Conservation (phyloP, 2,888 invertebrate genomes). For the Cosmorhoe ocellata region DNA sequence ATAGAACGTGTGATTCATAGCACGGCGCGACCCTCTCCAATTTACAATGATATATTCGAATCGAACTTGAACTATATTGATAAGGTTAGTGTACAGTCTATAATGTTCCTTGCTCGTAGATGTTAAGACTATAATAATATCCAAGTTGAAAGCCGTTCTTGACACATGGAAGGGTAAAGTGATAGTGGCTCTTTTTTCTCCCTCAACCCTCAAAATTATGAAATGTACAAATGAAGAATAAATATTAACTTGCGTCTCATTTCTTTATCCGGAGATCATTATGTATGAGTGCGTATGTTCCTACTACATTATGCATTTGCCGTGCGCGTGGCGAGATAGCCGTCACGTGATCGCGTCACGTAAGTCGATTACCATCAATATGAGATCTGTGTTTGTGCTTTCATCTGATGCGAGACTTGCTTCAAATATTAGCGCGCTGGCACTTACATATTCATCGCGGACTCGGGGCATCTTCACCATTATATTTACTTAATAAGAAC, state of each 20-base stretch:
- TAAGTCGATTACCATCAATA: conserved; percentile 50
- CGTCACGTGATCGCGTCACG: conserved; percentile 34
- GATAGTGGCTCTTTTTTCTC: too few species aligned
- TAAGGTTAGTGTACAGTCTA: too few species aligned
- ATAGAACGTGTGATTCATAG: conserved; percentile 25
- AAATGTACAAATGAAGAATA: too few species aligned
- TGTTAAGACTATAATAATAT: too few species aligned
- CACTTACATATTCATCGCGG: too few species aligned
- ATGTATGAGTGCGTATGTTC: conserved; percentile 11
- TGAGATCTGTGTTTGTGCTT: conserved; percentile 12
- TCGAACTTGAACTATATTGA: background rate
- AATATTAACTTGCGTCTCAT: conserved; percentile 1
- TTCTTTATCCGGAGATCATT: conserved; percentile 1
- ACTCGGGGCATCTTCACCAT: too few species aligned
- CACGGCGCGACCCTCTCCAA: conserved; percentile 11
- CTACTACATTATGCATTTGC: conserved; percentile 20
- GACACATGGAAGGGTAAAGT: too few species aligned
- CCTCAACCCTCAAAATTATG: too few species aligned
- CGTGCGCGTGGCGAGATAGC: conserved; percentile 7
- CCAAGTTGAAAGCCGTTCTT: too few species aligned
- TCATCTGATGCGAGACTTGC: background rate
- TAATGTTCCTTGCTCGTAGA: too few species aligned
- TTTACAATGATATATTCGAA: conserved; percentile 11
- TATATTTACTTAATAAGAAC: too few species aligned
- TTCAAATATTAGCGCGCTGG: background rate